These are phyloP conservation scores for Hippocampus comes DNA, from an alignment of 2,113 vertebrate genomes.

Conservation along the genomic window DNA sequence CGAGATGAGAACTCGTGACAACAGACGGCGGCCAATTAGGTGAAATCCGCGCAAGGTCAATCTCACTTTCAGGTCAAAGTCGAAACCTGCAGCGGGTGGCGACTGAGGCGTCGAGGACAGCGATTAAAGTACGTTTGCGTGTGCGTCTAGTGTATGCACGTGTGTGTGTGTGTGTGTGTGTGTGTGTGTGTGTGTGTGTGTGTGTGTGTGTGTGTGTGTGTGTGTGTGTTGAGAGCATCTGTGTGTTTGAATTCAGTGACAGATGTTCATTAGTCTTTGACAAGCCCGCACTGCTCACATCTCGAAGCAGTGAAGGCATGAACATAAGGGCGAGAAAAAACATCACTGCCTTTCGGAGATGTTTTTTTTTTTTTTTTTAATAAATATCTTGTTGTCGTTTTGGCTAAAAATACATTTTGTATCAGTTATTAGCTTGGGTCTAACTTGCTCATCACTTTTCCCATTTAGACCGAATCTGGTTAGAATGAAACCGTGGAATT, in stretches of 20 bases:
- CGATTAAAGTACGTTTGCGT: constrained; percentile 32
- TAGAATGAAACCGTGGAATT: not conserved
- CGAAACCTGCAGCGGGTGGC: constrained; percentile 48
- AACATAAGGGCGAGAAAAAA: constrained; percentile 13
- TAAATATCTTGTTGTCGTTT: not conserved
- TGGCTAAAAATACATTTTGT: not conserved
- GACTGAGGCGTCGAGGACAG: constrained; percentile 35
- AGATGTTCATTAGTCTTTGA: constrained; percentile 75
- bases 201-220: constrained; percentile 14
- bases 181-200: constrained; percentile 37
- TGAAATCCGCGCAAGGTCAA: constrained; percentile 30
- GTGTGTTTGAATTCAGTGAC: constrained; percentile 58
- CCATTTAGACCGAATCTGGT: no score
- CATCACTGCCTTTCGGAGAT: not conserved
- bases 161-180: constrained; percentile 43
- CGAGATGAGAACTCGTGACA: not conserved
- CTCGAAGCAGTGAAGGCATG: constrained; percentile 48
- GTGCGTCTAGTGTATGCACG: constrained; percentile 17
- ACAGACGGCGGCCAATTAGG: constrained; percentile 15
- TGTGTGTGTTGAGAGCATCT: no score
- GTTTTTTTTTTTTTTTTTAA: not conserved
- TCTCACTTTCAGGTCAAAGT: constrained; percentile 54
- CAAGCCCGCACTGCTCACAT: constrained; percentile 70
- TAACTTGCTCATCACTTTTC: not conserved
- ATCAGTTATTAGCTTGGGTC: not conserved